Conservation (phyloP, 2,797 vertebrate genomes). For the Potorous gilbertii region DNA sequence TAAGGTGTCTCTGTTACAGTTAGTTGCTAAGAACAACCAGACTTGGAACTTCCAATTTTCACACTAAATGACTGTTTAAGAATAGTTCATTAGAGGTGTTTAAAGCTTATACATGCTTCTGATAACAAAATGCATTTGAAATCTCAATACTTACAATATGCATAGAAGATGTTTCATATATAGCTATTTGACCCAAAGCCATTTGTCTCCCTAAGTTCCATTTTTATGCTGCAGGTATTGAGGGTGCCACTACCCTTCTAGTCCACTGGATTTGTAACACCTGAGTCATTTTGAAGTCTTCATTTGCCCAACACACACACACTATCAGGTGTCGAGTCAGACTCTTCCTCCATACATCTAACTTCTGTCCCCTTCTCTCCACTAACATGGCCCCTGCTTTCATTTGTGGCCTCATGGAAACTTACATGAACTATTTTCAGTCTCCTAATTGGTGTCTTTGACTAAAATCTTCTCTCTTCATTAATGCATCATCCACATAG, state of each 20-base stretch:
- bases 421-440: not conserved
- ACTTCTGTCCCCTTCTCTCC: not conserved
- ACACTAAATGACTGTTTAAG: not conserved
- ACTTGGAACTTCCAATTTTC: not conserved
- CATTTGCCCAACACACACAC: not conserved
- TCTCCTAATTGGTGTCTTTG: not conserved
- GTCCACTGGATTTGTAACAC: not conserved
- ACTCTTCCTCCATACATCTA: not conserved
- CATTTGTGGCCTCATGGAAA: not conserved
- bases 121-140: not conserved
- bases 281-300: not conserved
- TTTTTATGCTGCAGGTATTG: not conserved
- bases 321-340: not conserved
- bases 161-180: not conserved
- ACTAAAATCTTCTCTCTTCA: not conserved
- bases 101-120: not conserved
- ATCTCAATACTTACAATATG: not conserved
- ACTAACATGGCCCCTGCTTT: not conserved
- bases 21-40: not conserved
- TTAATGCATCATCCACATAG: not conserved
- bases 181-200: not conserved
- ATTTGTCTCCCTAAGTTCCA: not conserved
- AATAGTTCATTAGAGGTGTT: not conserved
- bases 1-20: not conserved
- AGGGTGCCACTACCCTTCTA: not conserved